Percentiles rank a stretch among this genome's conserved stretches.
Conservation (phyloP, 2,888 invertebrate species). For the Pediacus dermestoides region DNA sequence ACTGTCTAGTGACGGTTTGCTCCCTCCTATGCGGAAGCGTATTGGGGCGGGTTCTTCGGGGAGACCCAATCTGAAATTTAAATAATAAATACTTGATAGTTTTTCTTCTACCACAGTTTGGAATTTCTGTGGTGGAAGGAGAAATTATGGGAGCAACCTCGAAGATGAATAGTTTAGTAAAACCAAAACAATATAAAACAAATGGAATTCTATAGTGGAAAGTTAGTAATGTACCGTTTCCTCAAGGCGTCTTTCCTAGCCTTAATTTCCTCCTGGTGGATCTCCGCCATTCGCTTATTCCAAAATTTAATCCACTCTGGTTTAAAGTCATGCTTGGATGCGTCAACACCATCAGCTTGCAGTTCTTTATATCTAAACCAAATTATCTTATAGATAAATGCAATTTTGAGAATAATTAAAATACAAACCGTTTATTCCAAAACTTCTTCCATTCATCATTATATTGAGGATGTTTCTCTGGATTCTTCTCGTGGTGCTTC, state of each 20-base stretch:
- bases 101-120: too few relatives aligned
- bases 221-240: constrained; percentile 46
- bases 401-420: background rate
- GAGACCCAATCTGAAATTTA: constrained; percentile 34
- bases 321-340: constrained; percentile 78
- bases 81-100: constrained; percentile 10
- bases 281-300: constrained; percentile 76
- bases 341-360: constrained; percentile 56
- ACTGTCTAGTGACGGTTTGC: background rate
- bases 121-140: too few relatives aligned
- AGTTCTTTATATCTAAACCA: constrained; percentile 38
- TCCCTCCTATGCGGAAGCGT: constrained; percentile 42
- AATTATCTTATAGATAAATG: too few relatives aligned
- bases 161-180: too few relatives aligned
- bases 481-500: constrained; percentile 76
- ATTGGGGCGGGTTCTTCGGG: constrained; percentile 45
- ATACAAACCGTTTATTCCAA: constrained; percentile 66
- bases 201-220: constrained; percentile 12
- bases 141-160: too few relatives aligned
- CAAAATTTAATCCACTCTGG: constrained; percentile 86
- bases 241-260: constrained; percentile 66
- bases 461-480: constrained; percentile 84
- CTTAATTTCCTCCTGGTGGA: constrained; percentile 68
- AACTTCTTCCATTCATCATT: constrained; percentile 88
- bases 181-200: too few relatives aligned